Base-by-base conservation (phyloP, 2,888 invertebrate genomes). In the Caenorhabditis panamensis region DNA sequence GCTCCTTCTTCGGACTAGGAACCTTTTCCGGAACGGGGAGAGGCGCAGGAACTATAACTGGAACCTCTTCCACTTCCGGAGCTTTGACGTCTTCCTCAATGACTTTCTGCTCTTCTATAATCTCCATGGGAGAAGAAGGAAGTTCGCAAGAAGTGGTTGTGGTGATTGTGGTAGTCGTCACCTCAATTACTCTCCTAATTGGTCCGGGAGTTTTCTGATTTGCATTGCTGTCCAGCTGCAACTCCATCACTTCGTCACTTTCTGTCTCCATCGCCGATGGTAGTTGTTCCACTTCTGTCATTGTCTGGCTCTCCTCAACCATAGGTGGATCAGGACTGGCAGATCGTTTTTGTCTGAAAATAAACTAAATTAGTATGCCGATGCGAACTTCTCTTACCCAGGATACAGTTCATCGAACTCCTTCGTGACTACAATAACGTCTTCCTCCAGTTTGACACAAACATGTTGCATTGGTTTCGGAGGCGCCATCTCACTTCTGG, bases 401-500 rank as follows among this genome's bases (percentile, higher is more conserved):
- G 82, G 82, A 61, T 82, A 82, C 22, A 37, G 37, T 20, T 82
- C 63, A 49, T 82, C 82, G 31, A 78, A 82, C 61, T 81, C 76
- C 44, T 76, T 76, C 13, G 77, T 82, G 6, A 82, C 82, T 2
- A 82, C 82, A 2, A 82, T 58, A 8, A 82, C 82, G 22, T 82
- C 82, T 59, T 82, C 82, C 18, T 82, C 77, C 22, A 82, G 31
- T 36, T 82, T 77, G 13, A 82, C 77, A 59, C 77, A 72, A 0
- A 82, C 56, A 8, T 78, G 72, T 18, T 82, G 77, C 36, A 54
- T 64, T 41, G 71, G 69, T 41, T 66, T 61, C n/a, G 73, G 79
- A 5, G 79, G 73, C 31, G 68, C 77, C 59, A 82, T 64, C 61
- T 82, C 77, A 37, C 63, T 59, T 54, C 36, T 68, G n/a, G 77